These are phyloP conservation scores for Lepidocolaptes lacrymiger DNA, from an alignment of 2,797 vertebrate species.

Conservation along the genomic window DNA sequence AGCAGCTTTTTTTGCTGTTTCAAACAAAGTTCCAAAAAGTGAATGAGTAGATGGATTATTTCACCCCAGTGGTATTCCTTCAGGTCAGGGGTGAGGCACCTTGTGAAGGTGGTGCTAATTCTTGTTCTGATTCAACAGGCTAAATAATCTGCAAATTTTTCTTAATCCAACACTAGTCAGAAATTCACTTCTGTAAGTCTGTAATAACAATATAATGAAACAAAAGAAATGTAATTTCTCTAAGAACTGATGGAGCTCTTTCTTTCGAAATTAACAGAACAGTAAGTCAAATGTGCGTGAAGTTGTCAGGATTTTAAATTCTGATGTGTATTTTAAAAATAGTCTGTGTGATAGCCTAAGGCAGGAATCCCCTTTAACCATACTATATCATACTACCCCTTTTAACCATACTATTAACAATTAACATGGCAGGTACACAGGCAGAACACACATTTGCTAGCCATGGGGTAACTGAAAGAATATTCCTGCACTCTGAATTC, in stretches of 20 bases:
- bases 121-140: neutral
- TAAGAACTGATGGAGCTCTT: neutral
- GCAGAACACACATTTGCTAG: neutral
- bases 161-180: neutral
- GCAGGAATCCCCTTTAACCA: neutral
- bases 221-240: neutral
- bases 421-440: neutral
- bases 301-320: neutral
- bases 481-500: neutral
- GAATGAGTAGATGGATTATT: neutral
- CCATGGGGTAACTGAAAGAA: neutral
- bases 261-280: neutral
- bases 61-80: neutral
- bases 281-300: neutral
- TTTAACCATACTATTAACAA: neutral
- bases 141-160: neutral
- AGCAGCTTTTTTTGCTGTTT: constrained; percentile 22
- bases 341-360: neutral
- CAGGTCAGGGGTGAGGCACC: neutral
- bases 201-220: neutral
- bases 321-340: neutral
- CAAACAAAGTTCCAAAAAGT: neutral
- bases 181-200: neutral
- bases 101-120: neutral
- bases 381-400: neutral